phyloP scores from a whole-genome alignment of 1,140 invertebrate species.

The Ladona fulva region DNA sequence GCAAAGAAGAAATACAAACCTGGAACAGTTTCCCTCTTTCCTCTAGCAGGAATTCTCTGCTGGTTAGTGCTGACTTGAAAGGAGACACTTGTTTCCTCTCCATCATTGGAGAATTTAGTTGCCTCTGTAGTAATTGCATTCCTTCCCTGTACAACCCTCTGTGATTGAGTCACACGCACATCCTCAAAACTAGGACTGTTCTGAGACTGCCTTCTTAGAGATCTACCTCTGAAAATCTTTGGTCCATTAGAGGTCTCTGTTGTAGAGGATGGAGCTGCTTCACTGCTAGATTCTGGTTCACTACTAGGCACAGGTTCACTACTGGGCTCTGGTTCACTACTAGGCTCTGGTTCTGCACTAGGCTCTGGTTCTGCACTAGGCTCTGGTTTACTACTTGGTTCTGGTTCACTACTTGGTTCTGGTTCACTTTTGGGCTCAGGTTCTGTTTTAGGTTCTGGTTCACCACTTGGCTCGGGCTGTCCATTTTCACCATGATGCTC shows the following conservation, averaged over 20 bases:
- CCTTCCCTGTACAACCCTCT: not conserved
- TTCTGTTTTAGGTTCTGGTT: conserved; percentile 32
- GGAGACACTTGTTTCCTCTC: not conserved
- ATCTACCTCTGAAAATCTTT: not conserved
- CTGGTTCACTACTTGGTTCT: conserved; percentile 25
- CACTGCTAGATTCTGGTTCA: conserved; percentile 35
- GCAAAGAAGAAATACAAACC: not conserved
- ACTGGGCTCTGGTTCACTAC: conserved; percentile 29
- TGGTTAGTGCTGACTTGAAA: not conserved
- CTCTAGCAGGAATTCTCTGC: not conserved
- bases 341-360: conserved; percentile 31
- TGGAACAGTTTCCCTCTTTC: not conserved
- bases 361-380: conserved; percentile 21
- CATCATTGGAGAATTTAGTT: not conserved
- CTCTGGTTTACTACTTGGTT: conserved; percentile 24
- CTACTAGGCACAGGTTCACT: conserved; percentile 43
- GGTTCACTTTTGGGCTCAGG: conserved; percentile 31
- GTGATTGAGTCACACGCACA: not conserved
- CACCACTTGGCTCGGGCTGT: conserved; percentile 32
- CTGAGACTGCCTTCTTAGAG: not conserved
- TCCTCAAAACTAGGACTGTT: not conserved
- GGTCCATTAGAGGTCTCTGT: conserved; percentile 32
- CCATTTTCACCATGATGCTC: not conserved
- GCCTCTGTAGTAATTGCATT: not conserved
- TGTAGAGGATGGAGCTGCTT: conserved; percentile 36